Evolutionary conservation across 1,140 invertebrate species (phyloP), one percentile per base, ranked within the genome.

Genomic region (Aporrectodea caliginosa): DNA sequence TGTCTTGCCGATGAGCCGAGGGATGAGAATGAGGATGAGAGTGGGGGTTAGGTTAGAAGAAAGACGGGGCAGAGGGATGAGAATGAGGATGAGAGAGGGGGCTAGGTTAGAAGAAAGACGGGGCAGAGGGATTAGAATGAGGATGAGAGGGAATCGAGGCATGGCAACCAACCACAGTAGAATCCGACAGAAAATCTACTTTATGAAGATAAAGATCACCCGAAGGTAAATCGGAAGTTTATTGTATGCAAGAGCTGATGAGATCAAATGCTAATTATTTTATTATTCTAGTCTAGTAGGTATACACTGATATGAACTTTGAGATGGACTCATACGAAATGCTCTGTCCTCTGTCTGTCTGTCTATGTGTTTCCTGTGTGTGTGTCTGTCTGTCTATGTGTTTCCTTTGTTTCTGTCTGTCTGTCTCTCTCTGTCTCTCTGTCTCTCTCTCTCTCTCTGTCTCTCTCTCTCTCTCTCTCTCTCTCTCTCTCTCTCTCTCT

Each of bases 401-500:
- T 58, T 22, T 58, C 43, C n/a, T n/a, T n/a, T 58, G 6, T 58
- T 22, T 58, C 43, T 58, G 6, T 58, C 43, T 58, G 43, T 22
- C 43, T 58, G 6, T 58, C 6, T 58, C 43, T 58, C 43, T 58
- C 6, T 58, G 6, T 58, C 43, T 58, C 6, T 58, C 43, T 58
- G 43, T 58, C 43, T 58, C 6, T 58, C 43, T 58, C 6, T 58
- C 43, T 58, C 6, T 58, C 43, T 58, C 6, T 58, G 6, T 58
- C 6, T 58, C 43, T 58, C 6, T 58, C 43, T 58, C 6, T 58
- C 43, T 58, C n/a, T 22, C 30, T 71, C 32, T 58, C 27, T 16
- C 2, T 75, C 29, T 16, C 2, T 79, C 73, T 72, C 33, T 79
- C 32, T 79, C 29, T 71, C 69, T 75, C 16, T 12, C 71, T 72